Evolutionary conservation across 2,888 invertebrate genomes (phyloP).

Genomic region (Macrophya alboannulata): DNA sequence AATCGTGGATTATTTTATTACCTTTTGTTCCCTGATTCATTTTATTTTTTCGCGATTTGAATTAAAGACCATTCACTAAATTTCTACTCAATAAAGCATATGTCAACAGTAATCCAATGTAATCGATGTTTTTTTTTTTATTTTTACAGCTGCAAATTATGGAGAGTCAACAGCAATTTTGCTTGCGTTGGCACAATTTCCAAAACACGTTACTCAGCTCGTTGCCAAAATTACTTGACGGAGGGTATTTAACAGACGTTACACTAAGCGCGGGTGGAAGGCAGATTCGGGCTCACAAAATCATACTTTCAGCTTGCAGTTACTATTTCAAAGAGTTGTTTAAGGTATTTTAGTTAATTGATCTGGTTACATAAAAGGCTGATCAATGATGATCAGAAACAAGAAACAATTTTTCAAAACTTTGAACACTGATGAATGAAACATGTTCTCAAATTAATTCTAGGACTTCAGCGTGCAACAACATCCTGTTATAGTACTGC

Average conservation of each 20-base stretch:
- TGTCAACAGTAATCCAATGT: not conserved
- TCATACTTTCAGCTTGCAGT: conserved; percentile 94
- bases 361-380: not conserved
- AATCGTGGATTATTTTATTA: not conserved
- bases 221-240: conserved; percentile 89
- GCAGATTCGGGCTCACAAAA: conserved; percentile 91
- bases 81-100: not conserved
- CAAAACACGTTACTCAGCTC: conserved; percentile 90
- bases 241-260: conserved; percentile 92
- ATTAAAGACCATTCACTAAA: not conserved
- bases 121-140: not conserved
- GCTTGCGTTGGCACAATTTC: conserved; percentile 92
- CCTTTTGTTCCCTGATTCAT: not conserved
- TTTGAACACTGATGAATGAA: not conserved
- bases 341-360: conserved; percentile 82
- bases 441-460: conserved; percentile 62
- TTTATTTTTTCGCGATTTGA: not conserved
- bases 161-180: conserved; percentile 89
- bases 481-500: conserved; percentile 88
- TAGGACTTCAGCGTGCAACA: conserved; percentile 87
- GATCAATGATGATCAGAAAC: not conserved
- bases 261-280: conserved; percentile 93
- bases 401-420: not conserved
- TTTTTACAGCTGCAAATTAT: conserved; percentile 73
- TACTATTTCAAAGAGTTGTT: conserved; percentile 94